Evolutionary conservation across 2,113 vertebrate genomes (phyloP).

Genomic region (Genyomyrus donnyi): DNA sequence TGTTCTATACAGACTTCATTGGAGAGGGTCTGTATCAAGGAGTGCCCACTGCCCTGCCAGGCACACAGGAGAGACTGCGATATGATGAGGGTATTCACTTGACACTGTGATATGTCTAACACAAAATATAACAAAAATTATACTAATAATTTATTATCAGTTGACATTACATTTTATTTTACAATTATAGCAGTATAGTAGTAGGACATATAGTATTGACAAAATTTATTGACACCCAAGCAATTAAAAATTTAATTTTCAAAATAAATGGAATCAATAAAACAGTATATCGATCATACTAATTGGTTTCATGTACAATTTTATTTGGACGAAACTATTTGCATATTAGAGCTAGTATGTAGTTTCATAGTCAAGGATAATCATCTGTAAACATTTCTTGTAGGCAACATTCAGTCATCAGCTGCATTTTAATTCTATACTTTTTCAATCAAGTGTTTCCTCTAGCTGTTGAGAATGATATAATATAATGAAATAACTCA

Average conservation of each 20-base stretch:
- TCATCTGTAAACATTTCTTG: background rate
- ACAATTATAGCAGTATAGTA: background rate
- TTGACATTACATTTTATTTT: background rate
- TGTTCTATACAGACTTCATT: slow-evolving; percentile 81
- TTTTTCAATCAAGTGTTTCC: background rate
- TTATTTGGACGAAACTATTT: background rate
- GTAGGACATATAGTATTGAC: background rate
- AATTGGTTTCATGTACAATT: background rate
- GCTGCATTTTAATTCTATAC: background rate
- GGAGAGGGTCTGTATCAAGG: slow-evolving; percentile 76
- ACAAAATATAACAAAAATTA: background rate
- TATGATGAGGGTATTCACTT: slow-evolving; percentile 70
- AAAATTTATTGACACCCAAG: background rate
- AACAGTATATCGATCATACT: background rate
- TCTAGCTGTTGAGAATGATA: background rate
- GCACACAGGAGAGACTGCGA: slow-evolving; percentile 60
- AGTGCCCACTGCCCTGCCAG: slow-evolving; percentile 65
- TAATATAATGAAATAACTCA: background rate
- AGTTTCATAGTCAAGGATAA: background rate
- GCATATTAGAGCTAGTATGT: background rate
- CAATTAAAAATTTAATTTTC: background rate
- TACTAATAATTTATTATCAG: background rate
- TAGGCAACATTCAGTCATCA: background rate
- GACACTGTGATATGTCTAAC: background rate
- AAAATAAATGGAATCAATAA: background rate